These are phyloP conservation scores for Lamproptera curius DNA, from an alignment of 2,888 invertebrate species.

Conservation along the genomic window DNA sequence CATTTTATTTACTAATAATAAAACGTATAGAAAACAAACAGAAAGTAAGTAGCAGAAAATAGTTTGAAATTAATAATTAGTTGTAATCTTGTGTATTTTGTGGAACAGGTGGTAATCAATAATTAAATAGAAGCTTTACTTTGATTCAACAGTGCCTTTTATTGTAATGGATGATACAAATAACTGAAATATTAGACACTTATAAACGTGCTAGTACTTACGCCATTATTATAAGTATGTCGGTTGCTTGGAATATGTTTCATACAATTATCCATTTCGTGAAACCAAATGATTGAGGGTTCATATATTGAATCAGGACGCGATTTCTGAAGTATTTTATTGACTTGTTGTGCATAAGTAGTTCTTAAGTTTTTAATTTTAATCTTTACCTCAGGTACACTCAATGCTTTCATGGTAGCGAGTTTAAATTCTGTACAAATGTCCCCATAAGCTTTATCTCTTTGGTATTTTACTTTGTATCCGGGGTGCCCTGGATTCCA, in stretches of 20 bases:
- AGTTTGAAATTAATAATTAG: too few relatives aligned
- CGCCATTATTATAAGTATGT: conserved; percentile 34
- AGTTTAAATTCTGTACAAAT: conserved; percentile 51
- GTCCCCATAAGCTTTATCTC: conserved; percentile 54
- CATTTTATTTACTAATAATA: too few relatives aligned
- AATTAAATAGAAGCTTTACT: too few relatives aligned
- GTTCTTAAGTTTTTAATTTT: conserved; percentile 70
- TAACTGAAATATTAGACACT: too few relatives aligned
- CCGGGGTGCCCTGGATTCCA: conserved; percentile 64
- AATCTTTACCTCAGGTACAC: conserved; percentile 59
- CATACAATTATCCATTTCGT: conserved; percentile 61
- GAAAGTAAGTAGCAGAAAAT: too few relatives aligned
- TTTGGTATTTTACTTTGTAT: conserved; percentile 56
- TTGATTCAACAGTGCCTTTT: too few relatives aligned
- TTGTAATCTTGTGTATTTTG: too few relatives aligned
- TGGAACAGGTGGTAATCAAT: too few relatives aligned
- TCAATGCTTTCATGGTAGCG: conserved; percentile 45
- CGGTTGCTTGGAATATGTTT: conserved; percentile 52
- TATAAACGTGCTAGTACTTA: too few relatives aligned
- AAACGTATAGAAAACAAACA: too few relatives aligned
- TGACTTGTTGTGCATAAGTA: conserved; percentile 68
- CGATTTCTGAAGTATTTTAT: conserved; percentile 63
- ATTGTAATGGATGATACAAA: too few relatives aligned
- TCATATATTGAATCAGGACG: conserved; percentile 54
- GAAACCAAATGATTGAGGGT: conserved; percentile 62